Percentiles rank a stretch among this genome's conserved stretches.
Evolutionary conservation across 2,888 invertebrate genomes (phyloP).

Genomic region (Nycteola revayana): DNA sequence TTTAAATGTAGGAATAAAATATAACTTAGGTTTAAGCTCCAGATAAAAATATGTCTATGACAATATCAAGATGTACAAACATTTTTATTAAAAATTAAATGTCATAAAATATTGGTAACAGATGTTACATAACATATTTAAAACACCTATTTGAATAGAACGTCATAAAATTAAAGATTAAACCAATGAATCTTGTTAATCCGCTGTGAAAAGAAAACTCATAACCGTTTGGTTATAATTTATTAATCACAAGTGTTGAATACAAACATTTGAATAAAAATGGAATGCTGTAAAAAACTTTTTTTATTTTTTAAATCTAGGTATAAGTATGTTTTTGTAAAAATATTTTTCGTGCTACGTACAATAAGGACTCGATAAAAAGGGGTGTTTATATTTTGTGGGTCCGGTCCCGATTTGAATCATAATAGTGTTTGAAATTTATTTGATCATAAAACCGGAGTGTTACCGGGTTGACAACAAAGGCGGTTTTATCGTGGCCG

Average conservation of each 20-base stretch:
- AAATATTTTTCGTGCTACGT: slow-evolving; percentile 66
- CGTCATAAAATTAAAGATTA: slow-evolving; percentile 52
- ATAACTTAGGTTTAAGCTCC: too few relatives aligned
- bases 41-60: too few relatives aligned
- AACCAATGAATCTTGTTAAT: slow-evolving; percentile 54
- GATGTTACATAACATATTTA: slow-evolving; percentile 47
- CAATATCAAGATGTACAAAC: too few relatives aligned
- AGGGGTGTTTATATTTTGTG: slow-evolving; percentile 71
- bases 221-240: slow-evolving; percentile 57
- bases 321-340: slow-evolving; percentile 52
- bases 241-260: slow-evolving; percentile 56
- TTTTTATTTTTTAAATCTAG: slow-evolving; percentile 26
- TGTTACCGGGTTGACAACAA: slow-evolving; percentile 71
- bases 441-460: slow-evolving; percentile 77
- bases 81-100: too few relatives aligned
- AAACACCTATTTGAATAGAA: slow-evolving; percentile 45
- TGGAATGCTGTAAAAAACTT: slow-evolving; percentile 23
- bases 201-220: slow-evolving; percentile 57
- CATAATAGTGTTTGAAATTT: slow-evolving; percentile 80
- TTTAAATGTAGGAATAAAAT: too few relatives aligned
- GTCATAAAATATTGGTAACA: slow-evolving; percentile 48
- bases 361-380: slow-evolving; percentile 58
- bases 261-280: slow-evolving; percentile 44
- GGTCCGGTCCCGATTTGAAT: slow-evolving; percentile 74
- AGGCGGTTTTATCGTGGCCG: slow-evolving; percentile 70